Evolutionary conservation across 2,888 invertebrate genomes (phyloP).

Genomic region (Habroteleia sp.): DNA sequence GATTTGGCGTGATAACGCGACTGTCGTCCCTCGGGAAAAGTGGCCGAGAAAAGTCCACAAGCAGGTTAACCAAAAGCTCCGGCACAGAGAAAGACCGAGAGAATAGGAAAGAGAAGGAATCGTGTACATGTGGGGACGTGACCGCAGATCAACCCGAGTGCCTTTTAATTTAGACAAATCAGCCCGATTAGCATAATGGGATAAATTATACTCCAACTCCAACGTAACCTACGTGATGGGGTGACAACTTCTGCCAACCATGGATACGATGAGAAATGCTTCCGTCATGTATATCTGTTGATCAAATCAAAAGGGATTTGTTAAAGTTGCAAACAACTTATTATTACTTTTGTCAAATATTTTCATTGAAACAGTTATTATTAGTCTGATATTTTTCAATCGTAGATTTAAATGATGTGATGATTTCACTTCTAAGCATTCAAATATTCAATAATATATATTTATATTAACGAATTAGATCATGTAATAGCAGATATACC

Average conservation of each 20-base stretch:
- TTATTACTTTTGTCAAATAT: no score
- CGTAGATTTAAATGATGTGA: no score
- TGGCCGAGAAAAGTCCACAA: constrained; percentile 62
- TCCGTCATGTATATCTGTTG: no score
- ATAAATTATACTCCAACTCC: constrained; percentile 78
- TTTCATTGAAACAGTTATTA: no score
- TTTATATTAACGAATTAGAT: no score
- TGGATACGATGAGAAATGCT: constrained; percentile 29
- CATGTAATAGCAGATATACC: no score
- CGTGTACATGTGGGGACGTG: constrained; percentile 58
- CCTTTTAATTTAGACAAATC: constrained; percentile 82
- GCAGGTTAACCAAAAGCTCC: constrained; percentile 56
- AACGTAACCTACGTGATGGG: constrained; percentile 69
- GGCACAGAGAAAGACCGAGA: constrained; percentile 1
- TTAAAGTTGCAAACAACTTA: no score
- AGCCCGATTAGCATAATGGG: constrained; percentile 81
- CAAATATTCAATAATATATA: no score
- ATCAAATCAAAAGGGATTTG: no score
- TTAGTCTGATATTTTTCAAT: no score
- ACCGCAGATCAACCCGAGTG: constrained; percentile 70
- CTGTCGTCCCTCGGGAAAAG: constrained; percentile 69
- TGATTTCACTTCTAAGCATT: no score
- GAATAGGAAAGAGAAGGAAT: constrained; percentile 13
- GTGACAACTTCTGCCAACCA: constrained; percentile 68
- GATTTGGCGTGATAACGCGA: constrained; percentile 79